Conservation (phyloP, 2,888 invertebrate species). For the Odontocolon sp. region DNA sequence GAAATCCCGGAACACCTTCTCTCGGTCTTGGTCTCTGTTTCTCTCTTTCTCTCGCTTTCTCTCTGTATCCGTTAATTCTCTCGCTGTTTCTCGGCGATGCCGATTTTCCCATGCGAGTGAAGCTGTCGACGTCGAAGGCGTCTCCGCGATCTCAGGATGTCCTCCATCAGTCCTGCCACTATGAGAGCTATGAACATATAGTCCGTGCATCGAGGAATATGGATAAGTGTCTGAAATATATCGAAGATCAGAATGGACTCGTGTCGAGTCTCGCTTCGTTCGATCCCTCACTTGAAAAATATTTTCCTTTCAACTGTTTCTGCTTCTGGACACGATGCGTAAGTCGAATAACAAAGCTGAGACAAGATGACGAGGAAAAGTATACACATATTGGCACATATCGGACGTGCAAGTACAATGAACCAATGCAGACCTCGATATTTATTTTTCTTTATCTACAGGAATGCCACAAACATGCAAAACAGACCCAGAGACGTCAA, state of each 20-base stretch:
- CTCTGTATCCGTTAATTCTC: neutral
- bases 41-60: constrained; percentile 35
- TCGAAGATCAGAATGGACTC: constrained; percentile 2
- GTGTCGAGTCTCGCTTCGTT: constrained; percentile 8
- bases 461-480: no score
- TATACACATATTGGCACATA: constrained; percentile 25
- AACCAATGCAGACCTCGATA: neutral
- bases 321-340: constrained; percentile 30
- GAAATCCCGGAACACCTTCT: constrained; percentile 70
- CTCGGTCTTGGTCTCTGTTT: neutral
- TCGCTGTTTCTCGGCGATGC: constrained; percentile 53
- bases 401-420: neutral
- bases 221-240: constrained; percentile 10
- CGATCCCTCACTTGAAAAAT: constrained; percentile 2
- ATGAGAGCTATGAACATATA: neutral
- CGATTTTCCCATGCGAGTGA: constrained; percentile 65
- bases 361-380: constrained; percentile 24
- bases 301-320: constrained; percentile 37
- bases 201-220: neutral
- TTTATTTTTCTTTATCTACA: constrained; percentile 13
- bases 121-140: constrained; percentile 21
- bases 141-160: constrained; percentile 25
- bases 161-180: constrained; percentile 20
- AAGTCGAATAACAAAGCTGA: constrained; percentile 39
- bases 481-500: no score